phyloP scores from a whole-genome alignment of 37 sponge, comb jelly and placozoan genomes.

The Oscarella lobularis region DNA sequence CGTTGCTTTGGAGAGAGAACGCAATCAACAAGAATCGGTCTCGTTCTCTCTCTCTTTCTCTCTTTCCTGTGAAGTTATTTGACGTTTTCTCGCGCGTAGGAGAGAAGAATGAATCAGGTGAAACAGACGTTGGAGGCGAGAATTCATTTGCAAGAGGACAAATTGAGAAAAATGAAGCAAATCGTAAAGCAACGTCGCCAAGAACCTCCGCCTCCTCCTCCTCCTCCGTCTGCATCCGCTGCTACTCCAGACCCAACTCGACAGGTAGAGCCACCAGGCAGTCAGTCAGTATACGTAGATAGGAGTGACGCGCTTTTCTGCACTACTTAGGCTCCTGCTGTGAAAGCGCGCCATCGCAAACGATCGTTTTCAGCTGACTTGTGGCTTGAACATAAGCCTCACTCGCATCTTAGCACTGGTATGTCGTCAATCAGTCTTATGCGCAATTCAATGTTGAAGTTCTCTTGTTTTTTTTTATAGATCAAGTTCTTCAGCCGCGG shows the following conservation, averaged over 20 bases:
- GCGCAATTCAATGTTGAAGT: too few species aligned
- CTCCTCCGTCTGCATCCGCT: too few species aligned
- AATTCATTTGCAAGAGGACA: slow-evolving; percentile 19
- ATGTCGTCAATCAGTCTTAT: not conserved
- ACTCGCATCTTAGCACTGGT: slow-evolving; percentile 36
- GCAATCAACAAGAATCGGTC: too few species aligned
- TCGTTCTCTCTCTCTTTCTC: too few species aligned
- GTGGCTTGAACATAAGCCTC: slow-evolving; percentile 80
- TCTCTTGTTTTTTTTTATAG: slow-evolving; percentile 10
- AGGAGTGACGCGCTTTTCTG: not conserved
- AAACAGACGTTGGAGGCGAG: slow-evolving; percentile 18
- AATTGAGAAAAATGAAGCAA: slow-evolving; percentile 32
- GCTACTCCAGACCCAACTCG: too few species aligned
- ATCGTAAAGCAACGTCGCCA: slow-evolving; percentile 15
- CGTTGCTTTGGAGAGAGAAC: too few species aligned
- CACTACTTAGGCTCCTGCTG: not conserved
- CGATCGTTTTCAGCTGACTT: slow-evolving; percentile 35
- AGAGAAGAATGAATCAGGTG: too few species aligned
- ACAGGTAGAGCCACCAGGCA: too few species aligned
- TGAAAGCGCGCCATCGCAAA: slow-evolving; percentile 25
- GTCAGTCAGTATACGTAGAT: not conserved
- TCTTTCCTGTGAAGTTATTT: too few species aligned
- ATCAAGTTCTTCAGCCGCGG: slow-evolving; percentile 66
- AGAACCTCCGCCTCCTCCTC: too few species aligned
- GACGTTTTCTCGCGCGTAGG: too few species aligned